Conservation (phyloP, 1,140 invertebrate species). For the Zaprionus lachaisei region DNA sequence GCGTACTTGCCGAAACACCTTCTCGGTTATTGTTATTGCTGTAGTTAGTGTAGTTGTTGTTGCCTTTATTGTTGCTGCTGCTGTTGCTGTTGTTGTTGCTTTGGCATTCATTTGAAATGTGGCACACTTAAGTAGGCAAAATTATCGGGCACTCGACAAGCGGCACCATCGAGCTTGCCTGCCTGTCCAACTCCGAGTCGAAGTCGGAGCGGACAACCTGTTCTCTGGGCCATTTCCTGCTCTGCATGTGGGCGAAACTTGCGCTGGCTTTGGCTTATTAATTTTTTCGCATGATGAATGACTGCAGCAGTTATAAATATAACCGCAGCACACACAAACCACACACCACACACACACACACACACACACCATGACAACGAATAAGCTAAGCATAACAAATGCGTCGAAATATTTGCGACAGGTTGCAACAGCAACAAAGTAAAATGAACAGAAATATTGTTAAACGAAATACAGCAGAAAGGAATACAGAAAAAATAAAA, state of each 20-base stretch:
- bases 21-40: background rate
- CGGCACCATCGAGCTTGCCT: background rate
- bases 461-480: slow-evolving; percentile 27
- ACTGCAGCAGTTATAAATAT: slow-evolving; percentile 78
- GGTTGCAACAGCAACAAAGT: slow-evolving; percentile 68
- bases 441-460: slow-evolving; percentile 27
- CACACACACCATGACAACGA: slow-evolving; percentile 66
- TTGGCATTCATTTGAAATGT: slow-evolving; percentile 22
- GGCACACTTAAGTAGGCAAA: slow-evolving; percentile 38
- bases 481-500: background rate
- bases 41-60: background rate
- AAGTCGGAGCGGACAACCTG: slow-evolving; percentile 26
- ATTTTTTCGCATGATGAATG: slow-evolving; percentile 67
- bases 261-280: slow-evolving; percentile 49
- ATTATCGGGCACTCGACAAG: slow-evolving; percentile 31
- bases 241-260: slow-evolving; percentile 68
- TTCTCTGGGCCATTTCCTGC: slow-evolving; percentile 67
- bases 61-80: background rate
- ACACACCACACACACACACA: slow-evolving; percentile 19
- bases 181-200: background rate
- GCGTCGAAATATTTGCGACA: slow-evolving; percentile 81
- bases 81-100: background rate
- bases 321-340: slow-evolving; percentile 39
- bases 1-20: slow-evolving; percentile 18
- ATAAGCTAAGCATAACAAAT: slow-evolving; percentile 82